Evolutionary conservation across 2,888 invertebrate species (phyloP), one percentile per base, ranked within the genome.

Genomic region (Clunio marinus): DNA sequence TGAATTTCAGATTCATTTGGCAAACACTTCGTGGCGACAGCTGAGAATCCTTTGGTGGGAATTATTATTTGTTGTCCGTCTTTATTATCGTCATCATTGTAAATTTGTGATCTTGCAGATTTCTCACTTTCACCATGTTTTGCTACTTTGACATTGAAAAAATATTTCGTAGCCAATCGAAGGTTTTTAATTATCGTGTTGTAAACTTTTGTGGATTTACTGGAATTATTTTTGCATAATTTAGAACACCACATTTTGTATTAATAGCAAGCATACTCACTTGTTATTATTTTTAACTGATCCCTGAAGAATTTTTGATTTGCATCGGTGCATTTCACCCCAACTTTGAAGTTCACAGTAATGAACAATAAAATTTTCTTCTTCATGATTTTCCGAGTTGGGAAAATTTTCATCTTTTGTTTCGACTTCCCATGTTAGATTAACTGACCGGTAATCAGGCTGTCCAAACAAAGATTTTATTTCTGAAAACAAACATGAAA

Each of bases 1-100:
- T 89, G 88, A 62, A 91, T 90, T 76, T 91, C 90, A 62, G 89
- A 90, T 41, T 88, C 88, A 72, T 89, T 87, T 0, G 89, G 88
- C 70, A 91, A 77, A 73, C 91, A 91, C 75, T 88, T 86, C 0
- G 88, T 90, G 2, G 90, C 90, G 72, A 86, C 83, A 0, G 91
- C 91, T 71, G 90, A 88, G 84, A 91, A 91, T 82, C 90, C 90
- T 83, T 89, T 91, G 8, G 91, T 91, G 27, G 89, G 88, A 70
- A 91, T 85, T 28, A 89, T 83, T 70, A 90, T 86, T 73, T 86
- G 79, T 79, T 68, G 76, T n/a, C n/a, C n/a, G 73, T 67, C 77
- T 55, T 78, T 73, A 72, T 78, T 77, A 66, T 78, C 78, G 13
- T 75, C 78, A 70, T 80, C 78, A 20, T 80, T 75, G 67, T 82